Evolutionary conservation across 37 sponge, comb jelly and placozoan genomes (phyloP), one percentile per base, ranked within the genome.

Genomic region (Chondrilla cf. caribensis): DNA sequence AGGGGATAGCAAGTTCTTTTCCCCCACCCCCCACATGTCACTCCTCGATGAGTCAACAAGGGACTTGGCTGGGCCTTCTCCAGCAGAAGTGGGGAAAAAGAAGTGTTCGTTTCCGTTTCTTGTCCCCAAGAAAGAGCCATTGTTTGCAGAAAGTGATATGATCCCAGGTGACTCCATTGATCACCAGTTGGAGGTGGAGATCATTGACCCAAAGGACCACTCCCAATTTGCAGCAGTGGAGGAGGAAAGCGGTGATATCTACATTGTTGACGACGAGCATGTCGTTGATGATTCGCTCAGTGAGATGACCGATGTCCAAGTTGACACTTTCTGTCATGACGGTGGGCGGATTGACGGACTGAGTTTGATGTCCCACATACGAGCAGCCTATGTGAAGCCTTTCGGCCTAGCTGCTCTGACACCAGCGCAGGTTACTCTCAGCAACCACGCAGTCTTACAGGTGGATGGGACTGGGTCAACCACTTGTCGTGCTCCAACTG

Each of bases 231-330:
- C 41, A n/a, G 44, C 17, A 43, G 14, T 21, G 8, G 41, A 39
- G 1, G 24, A 40, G 1, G 8, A 40, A n/a, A 40, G 43, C 18
- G 76, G 76, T 42, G 68, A 67, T 4, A 73, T 73, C 15, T 73
- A 2, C 76, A 73, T 73, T 17, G 41, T 73, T n/a, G 76, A 73
- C 40, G 76, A 73, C 14, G 76, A 73, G 41, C 76, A 73, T 11
- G 43, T 21, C 2, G 76, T 43, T 17, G 44, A 42, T 6, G 42
- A 39, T 2, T 4, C 38, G 9, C 76, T 73, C 44, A 8, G n/a
- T 15, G 76, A 73, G 42, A 43, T 73, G 76, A 73, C 43, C 2
- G 44, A 39, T 0, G 24, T 73, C 43, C 76, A 73, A 9, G 44
- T 43, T 22, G 44, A 73, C 76, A 73, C 76, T 2, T 73, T 43